Base-by-base conservation (phyloP, 2,113 vertebrate genomes). In the Oophaga pumilio region DNA sequence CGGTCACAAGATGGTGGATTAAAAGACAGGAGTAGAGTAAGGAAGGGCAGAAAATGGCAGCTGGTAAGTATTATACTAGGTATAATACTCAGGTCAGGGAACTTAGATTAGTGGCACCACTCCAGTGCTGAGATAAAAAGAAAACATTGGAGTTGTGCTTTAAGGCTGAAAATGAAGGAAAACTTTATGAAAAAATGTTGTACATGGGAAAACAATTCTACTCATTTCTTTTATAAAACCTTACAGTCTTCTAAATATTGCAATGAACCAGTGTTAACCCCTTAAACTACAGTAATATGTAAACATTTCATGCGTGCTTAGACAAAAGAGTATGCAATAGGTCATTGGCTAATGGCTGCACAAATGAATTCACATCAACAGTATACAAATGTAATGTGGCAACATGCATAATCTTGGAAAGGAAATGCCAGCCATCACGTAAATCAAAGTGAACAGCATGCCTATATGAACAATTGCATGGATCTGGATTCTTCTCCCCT, bases 201-300 rank as follows among this genome's bases (percentile, higher is more conserved):
- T 14, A 14, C 8, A 15, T 15, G 68, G n/a, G 89, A 93, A 93
- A 91, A 92, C 87, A 92, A 90, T 92, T 91, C 91, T 17, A n/a
- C 8, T 20, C 28, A 60, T 17, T 60, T 80, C 8, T 33, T 60
- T 15, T 26, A 33, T 60, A 59, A 0, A 28, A 8, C 12, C 24
- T 33, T 87, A 74, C 28, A 33, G 13, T 10, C 22, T 52, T 90
- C 87, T 88, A 91, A 91, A 90, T 6, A 49, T 89, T 91, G 60
- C 15, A 71, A 26, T 73, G 89, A 76, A 89, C 86, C 89, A 85
- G 89, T 88, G 92, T 33, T 92, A 90, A 91, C 0, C 4, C 91
- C 86, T 64, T 84, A 80, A 0, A 6, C 89, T 90, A 90, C 87
- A 86, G 92, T 88, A 90, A 85, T 90, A 90, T 74, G 73, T 87